Percentiles rank a stretch among this genome's conserved stretches.
These are phyloP conservation scores for Nansenia antarctica DNA, from an alignment of 2,113 vertebrate genomes.

Conservation along the genomic window DNA sequence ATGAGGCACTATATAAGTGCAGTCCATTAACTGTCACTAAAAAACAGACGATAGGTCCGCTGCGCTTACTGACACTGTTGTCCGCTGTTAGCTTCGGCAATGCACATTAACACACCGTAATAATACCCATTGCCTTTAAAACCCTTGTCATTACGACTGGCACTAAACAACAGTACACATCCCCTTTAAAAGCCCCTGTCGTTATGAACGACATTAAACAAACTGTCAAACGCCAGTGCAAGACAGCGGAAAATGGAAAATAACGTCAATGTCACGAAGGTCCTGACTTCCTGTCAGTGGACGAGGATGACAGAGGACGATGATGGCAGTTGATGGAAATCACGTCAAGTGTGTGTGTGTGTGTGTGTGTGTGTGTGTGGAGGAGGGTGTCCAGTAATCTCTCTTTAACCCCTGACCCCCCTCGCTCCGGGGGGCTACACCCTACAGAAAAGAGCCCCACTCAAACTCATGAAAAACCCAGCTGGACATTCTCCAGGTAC, in stretches of 20 bases:
- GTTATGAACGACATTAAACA: background rate
- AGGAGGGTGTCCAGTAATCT: background rate
- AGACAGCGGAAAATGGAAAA: too few relatives aligned
- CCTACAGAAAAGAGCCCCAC: constrained; percentile 10
- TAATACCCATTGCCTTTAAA: background rate
- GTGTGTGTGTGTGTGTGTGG: background rate
- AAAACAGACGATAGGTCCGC: too few relatives aligned
- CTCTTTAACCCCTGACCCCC: constrained; percentile 19
- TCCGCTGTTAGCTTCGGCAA: constrained; percentile 19
- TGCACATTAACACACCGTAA: background rate
- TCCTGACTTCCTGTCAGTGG: too few relatives aligned
- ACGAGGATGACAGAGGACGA: background rate
- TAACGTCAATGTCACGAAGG: too few relatives aligned
- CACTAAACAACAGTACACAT: background rate
- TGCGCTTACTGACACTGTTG: constrained; percentile 11
- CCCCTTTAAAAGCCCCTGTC: background rate
- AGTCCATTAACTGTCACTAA: too few relatives aligned
- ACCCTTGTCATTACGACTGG: background rate
- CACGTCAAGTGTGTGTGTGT: background rate
- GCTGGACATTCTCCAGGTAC: too few relatives aligned
- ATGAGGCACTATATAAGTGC: too few relatives aligned
- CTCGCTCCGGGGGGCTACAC: background rate
- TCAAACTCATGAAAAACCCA: constrained; percentile 20
- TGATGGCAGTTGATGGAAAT: background rate
- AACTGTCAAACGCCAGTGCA: background rate